A percentile compares a stretch with the other conserved stretches of the same genome.
Conservation (phyloP, 92 coral and sea anemone species). For the Pocillopora grandis region DNA sequence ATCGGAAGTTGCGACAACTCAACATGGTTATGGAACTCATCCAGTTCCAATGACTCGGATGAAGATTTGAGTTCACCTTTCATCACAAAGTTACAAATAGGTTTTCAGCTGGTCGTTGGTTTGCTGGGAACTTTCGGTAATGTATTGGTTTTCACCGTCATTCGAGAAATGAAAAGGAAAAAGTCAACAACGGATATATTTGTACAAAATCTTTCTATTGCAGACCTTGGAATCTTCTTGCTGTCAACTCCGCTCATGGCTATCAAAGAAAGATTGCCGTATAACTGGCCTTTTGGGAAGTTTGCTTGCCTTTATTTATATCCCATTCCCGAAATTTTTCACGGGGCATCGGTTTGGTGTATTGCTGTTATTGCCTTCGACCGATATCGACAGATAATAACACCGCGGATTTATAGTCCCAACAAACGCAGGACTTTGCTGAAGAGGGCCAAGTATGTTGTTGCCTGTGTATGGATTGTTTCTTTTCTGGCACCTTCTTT, state of each 20-base stretch:
- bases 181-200: conserved; percentile 43
- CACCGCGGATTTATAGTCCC: neutral
- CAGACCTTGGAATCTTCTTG: conserved; percentile 54
- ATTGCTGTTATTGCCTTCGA: conserved; percentile 26
- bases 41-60: neutral
- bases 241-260: conserved; percentile 22
- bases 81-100: neutral
- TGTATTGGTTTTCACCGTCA: conserved; percentile 42
- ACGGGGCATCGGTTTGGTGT: conserved; percentile 51
- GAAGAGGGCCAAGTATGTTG: conserved; percentile 4
- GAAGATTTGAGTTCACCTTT: neutral
- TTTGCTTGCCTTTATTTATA: conserved; percentile 42
- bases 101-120: conserved; percentile 20
- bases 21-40: neutral
- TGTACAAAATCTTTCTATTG: conserved; percentile 58
- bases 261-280: neutral
- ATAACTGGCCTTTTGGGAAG: conserved; percentile 39
- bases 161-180: conserved; percentile 28
- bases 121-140: conserved; percentile 55
- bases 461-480: conserved; percentile 15
- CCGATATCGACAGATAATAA: conserved; percentile 5
- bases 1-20: neutral
- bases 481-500: conserved; percentile 26
- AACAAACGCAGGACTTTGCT: neutral
- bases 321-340: conserved; percentile 46